Conservation (phyloP, 2,797 vertebrate genomes). For the Eurystomus glaucurus region DNA sequence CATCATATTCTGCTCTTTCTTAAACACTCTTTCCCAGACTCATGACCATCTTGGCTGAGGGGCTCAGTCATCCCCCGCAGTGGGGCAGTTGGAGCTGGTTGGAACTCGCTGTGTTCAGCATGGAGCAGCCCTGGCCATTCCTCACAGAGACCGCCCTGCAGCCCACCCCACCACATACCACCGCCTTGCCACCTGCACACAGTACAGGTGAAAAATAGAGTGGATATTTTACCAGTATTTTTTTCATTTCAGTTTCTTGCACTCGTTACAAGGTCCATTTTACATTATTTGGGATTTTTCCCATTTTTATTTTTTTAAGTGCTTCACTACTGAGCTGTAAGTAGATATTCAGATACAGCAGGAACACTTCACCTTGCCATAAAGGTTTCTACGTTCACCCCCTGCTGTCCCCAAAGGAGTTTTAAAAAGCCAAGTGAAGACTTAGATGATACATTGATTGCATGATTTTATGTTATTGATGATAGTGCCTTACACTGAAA, state of each 20-base stretch:
- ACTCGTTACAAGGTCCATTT: neutral
- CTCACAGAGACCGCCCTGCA: neutral
- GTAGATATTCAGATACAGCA: neutral
- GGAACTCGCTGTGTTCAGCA: neutral
- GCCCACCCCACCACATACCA: neutral
- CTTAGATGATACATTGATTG: neutral
- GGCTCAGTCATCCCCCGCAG: neutral
- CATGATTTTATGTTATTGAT: neutral
- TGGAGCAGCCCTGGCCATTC: neutral
- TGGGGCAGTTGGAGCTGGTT: accelerated
- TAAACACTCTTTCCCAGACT: neutral
- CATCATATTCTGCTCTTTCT: neutral
- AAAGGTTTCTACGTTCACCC: neutral
- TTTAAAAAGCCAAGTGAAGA: neutral
- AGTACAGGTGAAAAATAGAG: neutral
- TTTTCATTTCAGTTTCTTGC: neutral
- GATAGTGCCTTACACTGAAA: neutral
- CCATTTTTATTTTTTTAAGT: neutral
- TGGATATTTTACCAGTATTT: neutral
- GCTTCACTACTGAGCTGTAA: neutral
- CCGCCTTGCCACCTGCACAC: neutral
- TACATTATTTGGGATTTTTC: neutral
- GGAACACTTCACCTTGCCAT: neutral
- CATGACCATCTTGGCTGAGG: too few relatives aligned
- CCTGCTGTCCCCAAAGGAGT: neutral